phyloP scores from a whole-genome alignment of 2,797 vertebrate genomes.

The Pelodytes ibericus region DNA sequence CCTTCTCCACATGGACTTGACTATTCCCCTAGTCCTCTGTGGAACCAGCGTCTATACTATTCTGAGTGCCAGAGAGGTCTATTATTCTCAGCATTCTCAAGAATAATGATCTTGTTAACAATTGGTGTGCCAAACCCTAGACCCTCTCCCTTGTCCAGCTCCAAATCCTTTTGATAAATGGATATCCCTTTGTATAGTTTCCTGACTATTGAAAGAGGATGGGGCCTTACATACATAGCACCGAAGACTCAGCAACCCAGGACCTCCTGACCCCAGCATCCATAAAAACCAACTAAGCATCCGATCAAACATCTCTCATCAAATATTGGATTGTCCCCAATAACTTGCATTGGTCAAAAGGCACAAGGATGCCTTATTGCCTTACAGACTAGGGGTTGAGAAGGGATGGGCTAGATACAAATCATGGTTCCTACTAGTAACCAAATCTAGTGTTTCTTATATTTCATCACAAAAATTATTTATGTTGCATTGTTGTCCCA shows the following conservation, averaged over 20 bases:
- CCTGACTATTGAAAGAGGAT: slow-evolving; percentile 29
- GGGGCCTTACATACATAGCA: slow-evolving; percentile 10
- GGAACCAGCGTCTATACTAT: slow-evolving; percentile 12
- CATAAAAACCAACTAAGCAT: slow-evolving; percentile 1
- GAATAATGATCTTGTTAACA: slow-evolving; percentile 32
- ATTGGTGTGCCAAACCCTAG: slow-evolving; percentile 42
- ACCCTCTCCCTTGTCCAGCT: slow-evolving; percentile 24
- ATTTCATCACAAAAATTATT: neutral
- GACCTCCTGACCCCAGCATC: slow-evolving; percentile 24
- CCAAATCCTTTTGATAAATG: slow-evolving; percentile 32
- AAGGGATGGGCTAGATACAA: neutral
- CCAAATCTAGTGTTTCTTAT: slow-evolving; percentile 4
- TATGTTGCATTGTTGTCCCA: slow-evolving; percentile 1
- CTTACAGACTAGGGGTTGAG: slow-evolving; percentile 21
- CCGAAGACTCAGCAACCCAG: slow-evolving; percentile 35
- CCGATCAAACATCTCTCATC: slow-evolving; percentile 8
- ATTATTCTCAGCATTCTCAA: slow-evolving; percentile 12
- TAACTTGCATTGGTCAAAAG: slow-evolving; percentile 37
- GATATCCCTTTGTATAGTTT: slow-evolving; percentile 32
- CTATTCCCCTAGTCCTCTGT: slow-evolving; percentile 12
- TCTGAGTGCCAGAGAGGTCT: slow-evolving; percentile 6
- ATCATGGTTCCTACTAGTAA: slow-evolving; percentile 5
- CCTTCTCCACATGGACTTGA: neutral
- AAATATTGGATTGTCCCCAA: slow-evolving; percentile 21
- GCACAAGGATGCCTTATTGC: slow-evolving; percentile 12